A percentile compares a stretch with the other conserved stretches of the same genome.
Conservation (phyloP, 2,113 vertebrate genomes). For the Cygnus atratus region DNA sequence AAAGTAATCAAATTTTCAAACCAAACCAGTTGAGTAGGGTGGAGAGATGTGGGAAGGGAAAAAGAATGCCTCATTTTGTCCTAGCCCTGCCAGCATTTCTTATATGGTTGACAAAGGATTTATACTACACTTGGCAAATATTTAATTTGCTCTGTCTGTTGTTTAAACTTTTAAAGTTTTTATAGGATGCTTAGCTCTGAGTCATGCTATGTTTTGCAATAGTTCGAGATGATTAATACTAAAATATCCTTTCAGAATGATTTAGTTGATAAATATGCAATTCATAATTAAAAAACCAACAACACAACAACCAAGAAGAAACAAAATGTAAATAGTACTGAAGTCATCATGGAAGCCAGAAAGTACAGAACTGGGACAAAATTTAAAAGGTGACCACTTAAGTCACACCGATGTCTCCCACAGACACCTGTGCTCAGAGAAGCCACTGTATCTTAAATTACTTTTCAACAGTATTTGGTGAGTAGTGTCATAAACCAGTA, state of each 20-base stretch:
- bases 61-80: constrained; percentile 3
- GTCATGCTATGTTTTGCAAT: constrained; percentile 20
- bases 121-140: constrained; percentile 3
- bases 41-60: constrained; percentile 8
- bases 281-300: not conserved
- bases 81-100: constrained; percentile 1
- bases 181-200: not conserved
- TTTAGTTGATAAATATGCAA: constrained; percentile 4
- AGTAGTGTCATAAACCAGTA: not conserved
- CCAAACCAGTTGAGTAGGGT: constrained; percentile 15
- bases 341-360: not conserved
- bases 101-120: not conserved
- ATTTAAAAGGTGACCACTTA: constrained; percentile 7
- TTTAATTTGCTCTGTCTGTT: not conserved
- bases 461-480: not conserved
- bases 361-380: not conserved
- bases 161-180: not conserved
- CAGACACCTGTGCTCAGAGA: not conserved
- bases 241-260: not conserved
- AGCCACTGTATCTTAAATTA: constrained; percentile 4
- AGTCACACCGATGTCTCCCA: not conserved
- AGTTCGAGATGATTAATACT: not conserved
- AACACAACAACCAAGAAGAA: not conserved
- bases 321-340: not conserved
- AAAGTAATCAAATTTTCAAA: constrained; percentile 9